Evolutionary conservation across 2,113 vertebrate genomes (phyloP), one percentile per base, ranked within the genome.

Genomic region (Amia ocellicauda): DNA sequence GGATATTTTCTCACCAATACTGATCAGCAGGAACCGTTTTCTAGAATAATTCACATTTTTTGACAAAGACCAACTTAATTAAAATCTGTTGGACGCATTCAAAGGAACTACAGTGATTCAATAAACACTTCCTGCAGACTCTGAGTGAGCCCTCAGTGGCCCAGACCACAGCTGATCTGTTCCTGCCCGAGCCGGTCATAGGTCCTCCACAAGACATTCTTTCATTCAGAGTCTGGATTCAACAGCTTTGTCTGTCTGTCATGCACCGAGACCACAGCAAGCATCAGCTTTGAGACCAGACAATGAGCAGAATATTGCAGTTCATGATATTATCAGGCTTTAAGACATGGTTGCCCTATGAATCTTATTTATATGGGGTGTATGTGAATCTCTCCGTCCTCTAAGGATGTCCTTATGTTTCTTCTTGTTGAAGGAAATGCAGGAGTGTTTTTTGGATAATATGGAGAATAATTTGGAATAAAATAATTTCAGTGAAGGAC

Each of bases 41-140:
- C n/a, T n/a, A n/a, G n/a, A n/a, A n/a, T n/a, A 76, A 78, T 7
- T 67, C 63, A 66, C 62, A 26, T 42, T 70, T 63, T 24, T 23
- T 50, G 69, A 66, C 65, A 67, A 71, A 72, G 47, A 67, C 63
- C 14, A 58, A 57, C 72, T 79, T 81, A 75, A 83, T 80, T 80
- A 76, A 76, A 81, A 78, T 61, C 69, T 50, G 67, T 69, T 66
- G 67, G 69, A 66, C 70, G 63, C 59, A 59, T 58, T 78, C 70
- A 77, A 78, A 60, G 62, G 54, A 41, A 52, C 47, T 67, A 72
- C 23, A 63, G 68, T 66, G 73, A 70, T 69, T 77, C 73, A 78
- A 58, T 59, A 60, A 69, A 67, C 24, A 69, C 60, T 79, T 81
- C 80, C 79, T 74, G 75, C 67, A 77, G 75, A 60, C 73, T 69